phyloP scores from a whole-genome alignment of 2,888 invertebrate species.

The Tenthredo amoena region DNA sequence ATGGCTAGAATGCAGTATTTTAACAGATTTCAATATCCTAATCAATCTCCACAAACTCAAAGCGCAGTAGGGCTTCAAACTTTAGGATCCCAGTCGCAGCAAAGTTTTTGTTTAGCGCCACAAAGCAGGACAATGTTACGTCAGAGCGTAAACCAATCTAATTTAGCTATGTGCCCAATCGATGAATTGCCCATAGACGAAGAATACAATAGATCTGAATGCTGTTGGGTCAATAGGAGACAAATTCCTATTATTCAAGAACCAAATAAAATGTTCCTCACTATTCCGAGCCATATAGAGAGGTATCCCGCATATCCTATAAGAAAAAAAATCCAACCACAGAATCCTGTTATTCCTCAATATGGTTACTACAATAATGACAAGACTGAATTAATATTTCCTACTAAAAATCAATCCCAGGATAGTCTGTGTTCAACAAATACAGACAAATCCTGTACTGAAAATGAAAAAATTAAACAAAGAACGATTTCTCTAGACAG shows the following conservation, averaged over 20 bases:
- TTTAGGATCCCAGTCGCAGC: constrained; percentile 54
- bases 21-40: constrained; percentile 60
- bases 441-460: neutral
- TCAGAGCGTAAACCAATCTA: constrained; percentile 61
- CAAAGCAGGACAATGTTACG: constrained; percentile 56
- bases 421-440: constrained; percentile 59
- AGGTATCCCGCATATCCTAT: constrained; percentile 66
- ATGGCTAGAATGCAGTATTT: constrained; percentile 60
- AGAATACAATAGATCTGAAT: constrained; percentile 57
- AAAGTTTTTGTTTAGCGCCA: constrained; percentile 54
- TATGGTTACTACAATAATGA: constrained; percentile 67
- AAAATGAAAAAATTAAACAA: constrained; percentile 22
- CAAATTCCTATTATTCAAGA: constrained; percentile 68
- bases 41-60: constrained; percentile 57
- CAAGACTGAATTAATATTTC: constrained; percentile 67
- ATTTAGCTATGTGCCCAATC: constrained; percentile 64
- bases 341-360: constrained; percentile 55
- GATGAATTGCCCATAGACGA: constrained; percentile 62
- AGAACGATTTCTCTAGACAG: constrained; percentile 54
- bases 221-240: constrained; percentile 63
- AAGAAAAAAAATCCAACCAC: constrained; percentile 54
- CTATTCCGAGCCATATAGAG: constrained; percentile 67
- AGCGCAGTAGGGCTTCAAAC: constrained; percentile 35
- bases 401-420: constrained; percentile 60
- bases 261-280: constrained; percentile 67